Percentiles rank a stretch among this genome's conserved stretches.
These are phyloP conservation scores for Drosophila suboccidentalis DNA, from an alignment of 2,888 invertebrate genomes.

Conservation along the genomic window DNA sequence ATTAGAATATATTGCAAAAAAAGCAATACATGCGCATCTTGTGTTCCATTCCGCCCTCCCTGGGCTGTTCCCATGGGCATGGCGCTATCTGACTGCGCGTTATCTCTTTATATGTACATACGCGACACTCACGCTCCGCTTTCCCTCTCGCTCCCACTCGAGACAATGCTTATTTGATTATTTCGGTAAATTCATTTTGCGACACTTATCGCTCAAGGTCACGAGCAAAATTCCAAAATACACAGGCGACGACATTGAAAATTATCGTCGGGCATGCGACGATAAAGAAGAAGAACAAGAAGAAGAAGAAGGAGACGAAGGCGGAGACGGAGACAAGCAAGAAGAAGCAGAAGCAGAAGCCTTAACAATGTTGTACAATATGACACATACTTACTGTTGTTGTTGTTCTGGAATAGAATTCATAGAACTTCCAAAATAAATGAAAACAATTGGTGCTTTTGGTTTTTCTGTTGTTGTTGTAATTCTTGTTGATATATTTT, in stretches of 20 bases:
- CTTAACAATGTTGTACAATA: background rate
- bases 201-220: conserved; percentile 83
- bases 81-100: conserved; percentile 52
- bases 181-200: conserved; percentile 78
- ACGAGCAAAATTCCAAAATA: conserved; percentile 79
- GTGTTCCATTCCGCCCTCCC: background rate
- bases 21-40: background rate
- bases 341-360: conserved; percentile 22
- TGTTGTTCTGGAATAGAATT: background rate
- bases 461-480: conserved; percentile 43
- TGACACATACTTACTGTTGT: conserved; percentile 30
- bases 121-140: conserved; percentile 51
- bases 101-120: conserved; percentile 49
- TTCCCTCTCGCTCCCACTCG: conserved; percentile 10
- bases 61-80: background rate
- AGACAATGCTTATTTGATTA: conserved; percentile 66
- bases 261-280: conserved; percentile 56
- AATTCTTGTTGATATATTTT: conserved; percentile 76
- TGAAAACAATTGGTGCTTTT: conserved; percentile 2
- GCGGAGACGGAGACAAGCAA: background rate
- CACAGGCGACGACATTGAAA: conserved; percentile 76
- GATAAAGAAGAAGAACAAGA: conserved; percentile 8
- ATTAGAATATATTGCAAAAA: conserved; percentile 55
- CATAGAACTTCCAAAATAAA: conserved; percentile 2
- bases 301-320: conserved; percentile 1